Conservation (phyloP, 2,797 vertebrate species). For the Tragopan temminckii region DNA sequence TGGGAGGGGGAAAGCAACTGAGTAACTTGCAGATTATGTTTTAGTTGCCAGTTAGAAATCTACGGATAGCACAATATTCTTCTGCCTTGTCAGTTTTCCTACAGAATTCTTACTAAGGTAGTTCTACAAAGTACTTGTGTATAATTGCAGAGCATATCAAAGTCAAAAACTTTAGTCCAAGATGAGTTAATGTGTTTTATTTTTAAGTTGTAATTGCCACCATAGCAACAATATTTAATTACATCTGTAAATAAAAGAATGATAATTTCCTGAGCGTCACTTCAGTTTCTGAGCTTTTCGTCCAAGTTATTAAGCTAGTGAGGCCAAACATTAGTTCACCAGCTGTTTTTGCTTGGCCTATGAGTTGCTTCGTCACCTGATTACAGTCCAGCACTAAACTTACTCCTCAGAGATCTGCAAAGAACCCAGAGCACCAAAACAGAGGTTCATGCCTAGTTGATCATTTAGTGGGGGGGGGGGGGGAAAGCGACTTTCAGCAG, state of each 20-base stretch:
- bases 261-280: background rate
- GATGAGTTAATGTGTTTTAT: background rate
- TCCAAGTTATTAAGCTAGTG: background rate
- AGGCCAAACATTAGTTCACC: background rate
- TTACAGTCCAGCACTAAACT: background rate
- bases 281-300: background rate
- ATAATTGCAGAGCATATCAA: background rate
- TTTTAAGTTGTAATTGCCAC: conserved; percentile 5
- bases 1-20: background rate
- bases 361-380: background rate
- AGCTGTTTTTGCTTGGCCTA: background rate
- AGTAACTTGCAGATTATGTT: background rate
- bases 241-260: background rate
- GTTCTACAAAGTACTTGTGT: background rate
- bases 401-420: background rate
- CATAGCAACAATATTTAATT: background rate
- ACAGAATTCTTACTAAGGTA: background rate
- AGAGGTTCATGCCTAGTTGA: background rate
- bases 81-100: background rate
- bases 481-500: background rate
- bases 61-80: background rate
- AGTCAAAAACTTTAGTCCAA: background rate
- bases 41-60: background rate
- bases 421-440: background rate
- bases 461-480: accelerated